Evolutionary conservation across 2,113 vertebrate species (phyloP).

Genomic region (Anseranas semipalmata): DNA sequence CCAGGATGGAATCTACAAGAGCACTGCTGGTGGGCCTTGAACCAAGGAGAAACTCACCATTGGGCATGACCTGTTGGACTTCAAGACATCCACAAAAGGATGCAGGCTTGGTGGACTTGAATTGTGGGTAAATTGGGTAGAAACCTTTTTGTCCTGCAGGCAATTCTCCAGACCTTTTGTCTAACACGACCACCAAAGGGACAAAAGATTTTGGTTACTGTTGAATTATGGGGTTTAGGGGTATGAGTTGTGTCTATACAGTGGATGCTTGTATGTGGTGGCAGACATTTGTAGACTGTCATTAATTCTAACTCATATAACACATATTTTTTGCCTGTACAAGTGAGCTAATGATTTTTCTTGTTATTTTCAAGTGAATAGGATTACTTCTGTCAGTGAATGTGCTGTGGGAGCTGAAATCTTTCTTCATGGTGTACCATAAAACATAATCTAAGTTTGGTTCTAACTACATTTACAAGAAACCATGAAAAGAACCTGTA

Average conservation of each 20-base stretch:
- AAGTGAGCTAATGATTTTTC: not conserved
- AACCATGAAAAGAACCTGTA: not conserved
- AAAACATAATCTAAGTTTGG: not conserved
- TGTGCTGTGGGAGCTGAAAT: not conserved
- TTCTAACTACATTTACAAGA: not conserved
- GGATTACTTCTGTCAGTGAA: not conserved
- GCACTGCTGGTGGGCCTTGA: not conserved
- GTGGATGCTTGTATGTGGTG: not conserved
- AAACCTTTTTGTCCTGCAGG: not conserved
- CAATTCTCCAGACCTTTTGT: not conserved
- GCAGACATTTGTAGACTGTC: not conserved
- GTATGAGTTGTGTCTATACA: not conserved
- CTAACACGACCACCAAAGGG: not conserved
- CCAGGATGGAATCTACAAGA: not conserved
- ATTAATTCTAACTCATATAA: not conserved
- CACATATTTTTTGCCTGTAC: not conserved
- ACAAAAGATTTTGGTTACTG: not conserved
- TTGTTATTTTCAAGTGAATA: not conserved
- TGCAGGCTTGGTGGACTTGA: not conserved
- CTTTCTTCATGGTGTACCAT: not conserved
- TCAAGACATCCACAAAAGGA: not conserved
- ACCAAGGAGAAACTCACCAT: not conserved
- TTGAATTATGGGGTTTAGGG: accelerated
- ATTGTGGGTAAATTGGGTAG: not conserved
- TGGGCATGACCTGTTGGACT: not conserved